Conservation (phyloP, 2,113 vertebrate genomes). For the Xenopus borealis region DNA sequence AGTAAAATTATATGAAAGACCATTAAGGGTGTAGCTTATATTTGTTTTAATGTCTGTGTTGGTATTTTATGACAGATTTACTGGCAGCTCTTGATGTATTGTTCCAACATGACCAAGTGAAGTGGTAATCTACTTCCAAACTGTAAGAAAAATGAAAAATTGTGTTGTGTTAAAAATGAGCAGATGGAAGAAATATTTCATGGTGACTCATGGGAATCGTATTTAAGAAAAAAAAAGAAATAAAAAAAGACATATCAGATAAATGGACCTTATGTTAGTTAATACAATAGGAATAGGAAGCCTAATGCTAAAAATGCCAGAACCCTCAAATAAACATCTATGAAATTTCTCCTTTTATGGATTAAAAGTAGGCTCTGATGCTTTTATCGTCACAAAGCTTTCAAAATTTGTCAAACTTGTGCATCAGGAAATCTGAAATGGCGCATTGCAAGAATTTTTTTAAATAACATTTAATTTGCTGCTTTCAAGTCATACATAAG, state of each 20-base stretch:
- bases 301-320: not conserved
- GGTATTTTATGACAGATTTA: not conserved
- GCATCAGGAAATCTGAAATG: no score
- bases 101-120: not conserved
- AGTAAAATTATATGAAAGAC: not conserved
- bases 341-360: not conserved
- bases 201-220: not conserved
- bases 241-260: not conserved
- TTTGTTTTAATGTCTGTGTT: not conserved
- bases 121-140: conserved; percentile 3
- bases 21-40: not conserved
- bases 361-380: no score
- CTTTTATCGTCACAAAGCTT: no score
- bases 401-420: no score
- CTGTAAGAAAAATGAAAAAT: not conserved
- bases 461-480: not conserved
- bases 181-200: not conserved
- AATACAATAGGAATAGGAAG: not conserved
- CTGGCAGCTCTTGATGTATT: conserved; percentile 2
- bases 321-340: not conserved
- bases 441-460: no score
- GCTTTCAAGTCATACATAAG: not conserved
- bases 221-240: not conserved
- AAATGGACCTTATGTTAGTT: not conserved
- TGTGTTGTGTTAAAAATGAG: not conserved